Base-by-base conservation (phyloP, 2,797 vertebrate species). In the Argya squamiceps region DNA sequence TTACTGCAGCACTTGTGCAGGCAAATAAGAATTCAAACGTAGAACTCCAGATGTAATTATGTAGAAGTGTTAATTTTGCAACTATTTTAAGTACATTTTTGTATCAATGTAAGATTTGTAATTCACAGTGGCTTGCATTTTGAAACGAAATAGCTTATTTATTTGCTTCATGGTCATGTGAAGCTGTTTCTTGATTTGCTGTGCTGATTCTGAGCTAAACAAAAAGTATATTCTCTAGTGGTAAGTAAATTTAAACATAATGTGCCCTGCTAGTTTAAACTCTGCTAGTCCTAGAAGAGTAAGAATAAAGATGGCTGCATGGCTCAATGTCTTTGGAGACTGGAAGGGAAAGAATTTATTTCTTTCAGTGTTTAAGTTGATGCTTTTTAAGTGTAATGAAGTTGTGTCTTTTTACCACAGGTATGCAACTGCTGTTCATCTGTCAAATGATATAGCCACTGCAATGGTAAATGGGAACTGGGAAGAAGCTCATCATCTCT, bases 401-500 rank as follows among this genome's bases (percentile, higher is more conserved):
- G 9, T 29, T 20, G 12, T 16, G 23, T 0, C 5, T 63, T 84
- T 75, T 68, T 16, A 34, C 30, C 12, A 19, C 94, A 98, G 99
- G 52, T 99, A 99, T 14, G 98, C 99, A 84, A 97, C 97, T 4
- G 98, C 99, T 22, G 98, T 98, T 81, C 97, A 98, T 93, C 91
- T 94, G n/a, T 98, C 99, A 90, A 98, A 98, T 55, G 99, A 99
- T 60, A 93, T 99, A 59, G 97, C 96, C 15, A 44, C 97, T 32
- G 98, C 98, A 2, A 98, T 99, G 99, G 98, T 98, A 84, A 97
- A 91, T 15, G 99, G 99, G 53, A 98, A 98, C 89, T 99, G 99
- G 99, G 98, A 98, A 46, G 98, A 98, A 43, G 99, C 99, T 30
- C 92, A 98, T 77, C 81, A 93, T 52, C 98, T 99, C 10, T 99